Base-by-base conservation (phyloP, 2,888 invertebrate genomes). In the Ecliptopera silaceata region DNA sequence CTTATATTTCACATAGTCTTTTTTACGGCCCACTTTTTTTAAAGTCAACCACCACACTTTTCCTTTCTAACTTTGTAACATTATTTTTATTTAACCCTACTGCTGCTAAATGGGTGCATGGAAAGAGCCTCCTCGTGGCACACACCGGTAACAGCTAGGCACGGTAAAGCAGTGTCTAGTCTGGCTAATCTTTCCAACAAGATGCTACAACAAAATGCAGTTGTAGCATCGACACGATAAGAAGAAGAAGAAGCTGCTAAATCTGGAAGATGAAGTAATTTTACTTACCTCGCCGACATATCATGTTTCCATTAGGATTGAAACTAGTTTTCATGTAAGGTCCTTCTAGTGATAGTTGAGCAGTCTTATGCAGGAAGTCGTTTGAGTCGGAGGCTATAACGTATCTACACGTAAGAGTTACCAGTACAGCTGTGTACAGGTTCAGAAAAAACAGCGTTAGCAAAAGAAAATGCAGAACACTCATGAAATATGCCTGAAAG, bases 401-500 rank as follows among this genome's bases (percentile, higher is more conserved):
- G 54, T 82, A 90, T 70, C 79, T 75, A 64, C 92, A 92, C 4
- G 91, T 85, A 50, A 86, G 66, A 8, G 78, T 82, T 36, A 92
- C 80, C 42, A 92, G 69, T 42, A 91, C 64, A 0, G 84, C 82
- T 0, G 91, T 80, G 63, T 92, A 92, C 0, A 91, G 70, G 65
- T 92, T 91, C 41, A 92, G 68, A 61, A 89, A 88, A 66, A 92
- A 87, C 10, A 92, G 63, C 0, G 91, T 90, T 8, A 92, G 65
- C 0, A 92, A 77, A 8, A 90, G 65, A 63, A 91, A 92, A 67
- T 92, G 92, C 0, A 92, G 72, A 0, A 92, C 87, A 58, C 90
- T 90, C 82, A 92, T 86, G 12, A 89, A 66, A 57, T 91, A 88
- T n/a, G 88, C 89, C 92, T 92, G 78, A 55, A 86, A 55, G 5